Evolutionary conservation across 2,888 invertebrate species (phyloP).

Genomic region (Ptychoptera albimana): DNA sequence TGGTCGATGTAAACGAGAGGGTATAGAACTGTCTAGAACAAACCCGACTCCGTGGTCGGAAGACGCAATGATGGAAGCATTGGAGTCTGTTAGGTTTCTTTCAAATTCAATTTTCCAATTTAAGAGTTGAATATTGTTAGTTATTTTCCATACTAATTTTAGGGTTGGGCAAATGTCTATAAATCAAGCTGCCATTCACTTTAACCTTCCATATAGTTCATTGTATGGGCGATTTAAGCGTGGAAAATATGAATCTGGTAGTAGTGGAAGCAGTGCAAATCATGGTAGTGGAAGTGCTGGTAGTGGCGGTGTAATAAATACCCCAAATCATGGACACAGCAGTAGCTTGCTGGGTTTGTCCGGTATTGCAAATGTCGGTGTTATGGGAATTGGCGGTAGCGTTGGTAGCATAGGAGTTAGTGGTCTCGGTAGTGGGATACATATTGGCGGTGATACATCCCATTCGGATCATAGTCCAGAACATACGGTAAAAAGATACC

Average conservation of each 20-base stretch:
- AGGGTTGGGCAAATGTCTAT: slow-evolving; percentile 86
- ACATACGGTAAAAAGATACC: neutral
- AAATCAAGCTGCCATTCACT: slow-evolving; percentile 84
- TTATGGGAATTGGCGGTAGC: neutral
- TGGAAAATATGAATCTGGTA: slow-evolving; percentile 54
- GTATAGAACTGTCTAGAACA: slow-evolving; percentile 73
- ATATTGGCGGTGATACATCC: slow-evolving; percentile 21
- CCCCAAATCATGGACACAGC: too few relatives aligned
- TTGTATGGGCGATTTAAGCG: slow-evolving; percentile 78
- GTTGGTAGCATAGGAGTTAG: neutral
- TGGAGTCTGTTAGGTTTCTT: slow-evolving; percentile 68
- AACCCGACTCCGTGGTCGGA: slow-evolving; percentile 93
- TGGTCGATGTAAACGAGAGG: slow-evolving; percentile 77
- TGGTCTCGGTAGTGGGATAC: slow-evolving; percentile 21
- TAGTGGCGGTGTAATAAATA: too few relatives aligned
- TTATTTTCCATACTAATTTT: slow-evolving; percentile 13
- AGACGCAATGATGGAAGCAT: slow-evolving; percentile 79
- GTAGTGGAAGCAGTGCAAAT: slow-evolving; percentile 3
- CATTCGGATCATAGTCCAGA: slow-evolving; percentile 13
- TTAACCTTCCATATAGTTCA: slow-evolving; percentile 79
- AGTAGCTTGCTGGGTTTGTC: too few relatives aligned
- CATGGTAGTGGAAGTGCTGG: too few relatives aligned
- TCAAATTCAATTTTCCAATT: neutral
- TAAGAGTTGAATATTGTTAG: neutral
- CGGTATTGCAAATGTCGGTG: neutral